phyloP scores from a whole-genome alignment of 1,140 invertebrate genomes.

The Lucilia sericata region DNA sequence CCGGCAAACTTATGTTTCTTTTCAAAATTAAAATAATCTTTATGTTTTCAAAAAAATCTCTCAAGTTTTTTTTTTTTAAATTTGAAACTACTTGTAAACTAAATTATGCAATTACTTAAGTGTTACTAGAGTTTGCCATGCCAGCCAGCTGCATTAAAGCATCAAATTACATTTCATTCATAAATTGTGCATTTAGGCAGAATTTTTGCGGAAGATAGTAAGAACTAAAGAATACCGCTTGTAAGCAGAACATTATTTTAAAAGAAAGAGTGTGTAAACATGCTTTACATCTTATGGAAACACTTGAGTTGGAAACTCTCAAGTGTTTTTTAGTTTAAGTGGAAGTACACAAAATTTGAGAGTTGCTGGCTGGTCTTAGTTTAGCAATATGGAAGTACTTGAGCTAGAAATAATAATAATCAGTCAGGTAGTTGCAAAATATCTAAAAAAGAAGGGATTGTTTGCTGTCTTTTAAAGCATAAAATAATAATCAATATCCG shows the following conservation, averaged over 20 bases:
- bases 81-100: background rate
- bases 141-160: background rate
- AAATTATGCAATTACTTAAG: slow-evolving; percentile 3
- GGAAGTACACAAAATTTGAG: background rate
- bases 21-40: background rate
- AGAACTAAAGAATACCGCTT: too few relatives aligned
- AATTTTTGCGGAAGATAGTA: background rate
- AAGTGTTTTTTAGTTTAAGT: slow-evolving; percentile 29
- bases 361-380: background rate
- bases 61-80: too few relatives aligned
- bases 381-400: background rate
- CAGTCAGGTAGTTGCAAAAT: background rate
- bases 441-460: too few relatives aligned
- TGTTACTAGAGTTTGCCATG: background rate
- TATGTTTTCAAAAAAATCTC: background rate
- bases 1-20: too few relatives aligned
- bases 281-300: background rate
- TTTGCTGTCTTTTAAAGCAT: too few relatives aligned
- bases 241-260: background rate
- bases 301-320: background rate
- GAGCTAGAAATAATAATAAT: background rate
- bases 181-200: background rate
- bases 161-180: background rate
- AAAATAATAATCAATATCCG: too few relatives aligned
- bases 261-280: background rate